These are phyloP conservation scores for Brienomyrus brachyistius DNA, from an alignment of 2,113 vertebrate genomes.

Conservation along the genomic window DNA sequence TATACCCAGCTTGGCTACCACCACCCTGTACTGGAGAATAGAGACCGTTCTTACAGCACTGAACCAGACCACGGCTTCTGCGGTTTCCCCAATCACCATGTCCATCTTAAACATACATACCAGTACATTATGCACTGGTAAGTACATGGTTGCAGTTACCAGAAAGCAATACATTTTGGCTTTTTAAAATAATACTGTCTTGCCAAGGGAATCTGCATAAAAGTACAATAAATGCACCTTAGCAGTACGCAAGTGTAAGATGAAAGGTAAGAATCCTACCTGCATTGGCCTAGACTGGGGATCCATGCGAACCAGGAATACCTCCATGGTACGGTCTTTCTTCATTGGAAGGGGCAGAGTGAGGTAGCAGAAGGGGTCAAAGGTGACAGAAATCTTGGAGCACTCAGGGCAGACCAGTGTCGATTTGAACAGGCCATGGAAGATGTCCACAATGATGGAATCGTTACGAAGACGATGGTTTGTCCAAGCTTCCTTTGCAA, in stretches of 20 bases:
- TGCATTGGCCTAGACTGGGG: slow-evolving; percentile 78
- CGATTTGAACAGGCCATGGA: slow-evolving; percentile 86
- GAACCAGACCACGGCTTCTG: neutral
- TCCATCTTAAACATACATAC: neutral
- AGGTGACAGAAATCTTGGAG: slow-evolving; percentile 81
- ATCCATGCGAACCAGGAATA: slow-evolving; percentile 78
- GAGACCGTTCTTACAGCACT: neutral
- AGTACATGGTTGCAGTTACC: neutral
- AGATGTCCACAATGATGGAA: slow-evolving; percentile 84
- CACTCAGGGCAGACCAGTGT: slow-evolving; percentile 84
- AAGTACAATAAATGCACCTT: neutral
- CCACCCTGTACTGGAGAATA: slow-evolving; percentile 72
- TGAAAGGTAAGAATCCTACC: slow-evolving; percentile 49
- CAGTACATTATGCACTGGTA: neutral
- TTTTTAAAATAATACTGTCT: neutral
- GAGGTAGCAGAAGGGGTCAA: slow-evolving; percentile 90
- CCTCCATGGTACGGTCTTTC: slow-evolving; percentile 80
- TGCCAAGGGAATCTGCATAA: neutral
- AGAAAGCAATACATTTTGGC: neutral
- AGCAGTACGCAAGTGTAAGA: neutral
- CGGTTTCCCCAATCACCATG: neutral
- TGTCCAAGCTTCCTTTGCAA: slow-evolving; percentile 82
- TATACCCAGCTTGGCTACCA: slow-evolving; percentile 83
- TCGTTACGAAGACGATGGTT: slow-evolving; percentile 80
- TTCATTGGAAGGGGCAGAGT: slow-evolving; percentile 84